Evolutionary conservation across 2,797 vertebrate genomes (phyloP).

Genomic region (Crax fasciolata): DNA sequence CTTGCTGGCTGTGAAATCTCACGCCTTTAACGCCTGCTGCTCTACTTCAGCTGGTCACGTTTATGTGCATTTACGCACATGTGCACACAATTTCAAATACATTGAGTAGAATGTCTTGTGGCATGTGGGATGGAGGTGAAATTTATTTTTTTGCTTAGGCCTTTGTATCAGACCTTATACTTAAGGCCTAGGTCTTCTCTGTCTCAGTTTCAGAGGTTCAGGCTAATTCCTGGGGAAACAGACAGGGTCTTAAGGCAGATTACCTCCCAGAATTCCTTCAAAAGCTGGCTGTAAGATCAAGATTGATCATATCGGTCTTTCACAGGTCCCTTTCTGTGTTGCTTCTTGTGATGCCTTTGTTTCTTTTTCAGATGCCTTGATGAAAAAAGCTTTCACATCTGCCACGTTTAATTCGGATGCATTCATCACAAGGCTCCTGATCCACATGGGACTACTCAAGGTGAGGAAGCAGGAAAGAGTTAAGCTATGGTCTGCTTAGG

Average conservation of each 20-base stretch:
- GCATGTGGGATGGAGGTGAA: not conserved
- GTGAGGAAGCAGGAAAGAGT: conserved; percentile 74
- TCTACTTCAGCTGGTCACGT: not conserved
- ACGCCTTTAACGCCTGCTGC: not conserved
- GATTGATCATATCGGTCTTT: not conserved
- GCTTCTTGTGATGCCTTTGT: not conserved
- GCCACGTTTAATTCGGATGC: conserved; percentile 88
- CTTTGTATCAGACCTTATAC: not conserved
- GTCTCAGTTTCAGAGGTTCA: not conserved
- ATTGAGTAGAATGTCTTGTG: not conserved
- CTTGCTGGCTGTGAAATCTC: not conserved
- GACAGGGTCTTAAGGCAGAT: not conserved
- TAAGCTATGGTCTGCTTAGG: conserved; percentile 27
- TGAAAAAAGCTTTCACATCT: conserved; percentile 90
- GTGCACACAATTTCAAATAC: not conserved
- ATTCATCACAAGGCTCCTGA: conserved; percentile 91
- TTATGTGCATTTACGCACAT: not conserved
- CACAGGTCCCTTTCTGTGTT: not conserved
- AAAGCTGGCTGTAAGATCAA: not conserved
- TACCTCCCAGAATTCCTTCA: not conserved
- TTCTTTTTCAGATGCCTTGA: conserved; percentile 87
- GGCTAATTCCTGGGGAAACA: not conserved
- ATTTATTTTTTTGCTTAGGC: not conserved
- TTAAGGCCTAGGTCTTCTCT: not conserved
- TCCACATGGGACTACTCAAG: conserved; percentile 95